Evolutionary conservation across 1,140 invertebrate species (phyloP), one percentile per base, ranked within the genome.

Genomic region (Brachystomella parvula): DNA sequence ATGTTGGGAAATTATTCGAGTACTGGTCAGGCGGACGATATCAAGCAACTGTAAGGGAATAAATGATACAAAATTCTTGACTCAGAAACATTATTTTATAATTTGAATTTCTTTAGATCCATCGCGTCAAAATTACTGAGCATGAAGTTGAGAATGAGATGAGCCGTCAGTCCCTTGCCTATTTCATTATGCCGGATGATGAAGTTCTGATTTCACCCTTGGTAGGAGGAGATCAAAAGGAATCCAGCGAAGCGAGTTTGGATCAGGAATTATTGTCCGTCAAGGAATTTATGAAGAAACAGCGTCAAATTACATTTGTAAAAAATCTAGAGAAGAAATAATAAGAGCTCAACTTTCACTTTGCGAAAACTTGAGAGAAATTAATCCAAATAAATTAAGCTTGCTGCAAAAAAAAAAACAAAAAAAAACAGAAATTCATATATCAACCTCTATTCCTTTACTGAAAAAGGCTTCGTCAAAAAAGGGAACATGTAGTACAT

Each of bases 1-100:
- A 89, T 74, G 84, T 86, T 32, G 89, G 89, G n/a, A 87, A 90
- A 74, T 81, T 90, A 61, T 76, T 92, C 44, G 85, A 86, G 49
- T 80, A 82, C 32, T 90, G 88, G 89, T 90, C 89, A 17, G 82
- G 83, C 31, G 84, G 85, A 61, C 79, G 82, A 33, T 82, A 89
- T 61, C 82, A 83, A 17, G 86, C 89, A 53, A 79, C 89, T 74
- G 86, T 87, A 76, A 82, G 79, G 76, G 6, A 65, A 39, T 26
- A 15, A 59, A 61, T 65, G 26, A 30, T 64, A 56, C 1, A 29
- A 6, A 58, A 2, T 47, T 61, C 29, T 44, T 19, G 2, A 29
- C 3, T 28, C 26, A 26, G 3, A 12, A 17, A 35, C 15, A 62
- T n/a, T 63, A n/a, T 58, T 3, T 31, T 53, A 59, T 60, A 44